These are phyloP conservation scores for Microchrysa polita DNA, from an alignment of 2,888 invertebrate genomes.

Conservation along the genomic window DNA sequence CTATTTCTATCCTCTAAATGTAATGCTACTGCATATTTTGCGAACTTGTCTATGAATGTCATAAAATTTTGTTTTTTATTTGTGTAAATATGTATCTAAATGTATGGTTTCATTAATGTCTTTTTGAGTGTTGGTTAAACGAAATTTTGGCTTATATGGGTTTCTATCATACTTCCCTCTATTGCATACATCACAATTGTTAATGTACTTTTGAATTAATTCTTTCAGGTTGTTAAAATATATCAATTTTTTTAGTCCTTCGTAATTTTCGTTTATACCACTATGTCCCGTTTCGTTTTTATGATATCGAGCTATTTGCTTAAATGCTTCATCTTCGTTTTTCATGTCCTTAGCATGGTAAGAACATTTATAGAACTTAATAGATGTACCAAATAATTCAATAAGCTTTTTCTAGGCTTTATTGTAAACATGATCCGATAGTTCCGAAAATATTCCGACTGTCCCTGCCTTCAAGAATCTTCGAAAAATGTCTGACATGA, in stretches of 20 bases:
- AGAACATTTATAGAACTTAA: neutral
- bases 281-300: neutral
- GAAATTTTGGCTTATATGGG: neutral
- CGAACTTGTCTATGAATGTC: too few relatives aligned
- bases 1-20: too few relatives aligned
- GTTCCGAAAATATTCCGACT: slow-evolving; percentile 40
- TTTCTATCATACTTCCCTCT: neutral
- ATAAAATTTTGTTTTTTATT: too few relatives aligned
- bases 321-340: neutral
- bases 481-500: slow-evolving; percentile 32
- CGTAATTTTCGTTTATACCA: neutral
- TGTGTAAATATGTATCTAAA: too few relatives aligned
- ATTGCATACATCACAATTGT: neutral
- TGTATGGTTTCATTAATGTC: neutral
- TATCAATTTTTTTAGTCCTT: neutral
- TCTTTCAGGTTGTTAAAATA: neutral
- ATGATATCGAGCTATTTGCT: neutral
- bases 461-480: slow-evolving; percentile 23
- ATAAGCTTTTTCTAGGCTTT: too few relatives aligned
- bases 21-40: too few relatives aligned
- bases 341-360: neutral
- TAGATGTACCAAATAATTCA: neutral
- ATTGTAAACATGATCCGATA: slow-evolving; percentile 43
- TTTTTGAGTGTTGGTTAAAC: neutral
- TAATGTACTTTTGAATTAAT: neutral